These are phyloP conservation scores for Aramus guarauna DNA, from an alignment of 2,113 vertebrate species.

Conservation along the genomic window DNA sequence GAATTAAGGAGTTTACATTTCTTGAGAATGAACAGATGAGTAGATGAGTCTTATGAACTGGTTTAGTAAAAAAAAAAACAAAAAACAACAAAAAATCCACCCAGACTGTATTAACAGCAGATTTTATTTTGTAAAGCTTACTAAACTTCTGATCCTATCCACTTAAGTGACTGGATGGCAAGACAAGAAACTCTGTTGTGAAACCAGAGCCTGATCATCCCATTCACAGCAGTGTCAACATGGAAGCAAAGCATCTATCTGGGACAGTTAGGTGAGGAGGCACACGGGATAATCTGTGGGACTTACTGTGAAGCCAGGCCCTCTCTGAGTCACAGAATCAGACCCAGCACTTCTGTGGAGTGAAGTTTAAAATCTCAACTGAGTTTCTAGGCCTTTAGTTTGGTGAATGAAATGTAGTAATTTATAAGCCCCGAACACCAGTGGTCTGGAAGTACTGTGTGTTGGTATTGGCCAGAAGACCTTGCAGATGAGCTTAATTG, in stretches of 20 bases:
- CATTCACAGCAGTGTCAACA: not conserved
- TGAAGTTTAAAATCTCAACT: not conserved
- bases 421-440: not conserved
- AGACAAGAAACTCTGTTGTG: not conserved
- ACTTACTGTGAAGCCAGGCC: not conserved
- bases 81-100: too few species aligned
- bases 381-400: not conserved
- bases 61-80: not conserved
- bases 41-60: not conserved
- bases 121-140: not conserved
- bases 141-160: not conserved
- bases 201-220: not conserved
- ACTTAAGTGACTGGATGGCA: not conserved
- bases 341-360: not conserved
- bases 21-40: not conserved
- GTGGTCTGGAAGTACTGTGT: not conserved
- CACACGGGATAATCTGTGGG: fast-evolving
- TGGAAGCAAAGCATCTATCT: not conserved
- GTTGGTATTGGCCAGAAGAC: not conserved
- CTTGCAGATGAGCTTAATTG: not conserved
- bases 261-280: not conserved
- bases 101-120: not conserved
- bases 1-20: constrained; percentile 1
- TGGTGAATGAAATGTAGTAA: not conserved
- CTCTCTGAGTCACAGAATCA: not conserved